phyloP scores from a whole-genome alignment of 2,113 vertebrate genomes.

The Plecotus auritus region DNA sequence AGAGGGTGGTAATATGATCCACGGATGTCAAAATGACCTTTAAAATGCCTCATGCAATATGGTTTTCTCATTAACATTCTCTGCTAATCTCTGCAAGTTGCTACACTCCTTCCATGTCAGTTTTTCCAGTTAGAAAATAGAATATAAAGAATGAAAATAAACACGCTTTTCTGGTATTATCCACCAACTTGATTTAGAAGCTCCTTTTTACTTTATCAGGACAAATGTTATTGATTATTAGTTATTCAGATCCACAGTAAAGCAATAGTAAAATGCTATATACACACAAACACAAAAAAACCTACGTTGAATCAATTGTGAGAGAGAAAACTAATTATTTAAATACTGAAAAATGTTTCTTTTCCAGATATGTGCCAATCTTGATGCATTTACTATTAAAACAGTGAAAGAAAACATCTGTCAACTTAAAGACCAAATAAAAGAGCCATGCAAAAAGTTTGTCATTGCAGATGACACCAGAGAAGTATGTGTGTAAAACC shows the following conservation, averaged over 20 bases:
- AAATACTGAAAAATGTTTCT: conserved; percentile 21
- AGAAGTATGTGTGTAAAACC: conserved; percentile 78
- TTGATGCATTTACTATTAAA: conserved; percentile 93
- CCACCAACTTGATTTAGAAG: background rate
- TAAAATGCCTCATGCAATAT: background rate
- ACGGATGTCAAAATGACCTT: background rate
- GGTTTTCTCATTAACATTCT: background rate
- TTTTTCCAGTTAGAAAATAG: conserved; percentile 9
- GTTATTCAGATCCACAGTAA: background rate
- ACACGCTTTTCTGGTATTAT: background rate
- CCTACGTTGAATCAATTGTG: background rate
- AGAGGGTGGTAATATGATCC: background rate
- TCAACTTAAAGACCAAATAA: conserved; percentile 80
- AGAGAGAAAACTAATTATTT: conserved; percentile 20
- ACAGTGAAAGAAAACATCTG: conserved; percentile 79
- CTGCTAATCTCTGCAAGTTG: background rate
- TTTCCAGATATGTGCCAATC: conserved; percentile 93
- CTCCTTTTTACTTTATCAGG: background rate
- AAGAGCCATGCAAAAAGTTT: conserved; percentile 86
- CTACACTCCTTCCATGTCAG: background rate
- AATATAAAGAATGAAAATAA: conserved; percentile 7
- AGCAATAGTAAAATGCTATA: background rate
- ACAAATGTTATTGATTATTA: background rate
- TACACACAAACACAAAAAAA: background rate
- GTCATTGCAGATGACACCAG: conserved; percentile 84